Evolutionary conservation across 1,140 invertebrate species (phyloP), one percentile per base, ranked within the genome.

Genomic region (Nautilus pompilius): DNA sequence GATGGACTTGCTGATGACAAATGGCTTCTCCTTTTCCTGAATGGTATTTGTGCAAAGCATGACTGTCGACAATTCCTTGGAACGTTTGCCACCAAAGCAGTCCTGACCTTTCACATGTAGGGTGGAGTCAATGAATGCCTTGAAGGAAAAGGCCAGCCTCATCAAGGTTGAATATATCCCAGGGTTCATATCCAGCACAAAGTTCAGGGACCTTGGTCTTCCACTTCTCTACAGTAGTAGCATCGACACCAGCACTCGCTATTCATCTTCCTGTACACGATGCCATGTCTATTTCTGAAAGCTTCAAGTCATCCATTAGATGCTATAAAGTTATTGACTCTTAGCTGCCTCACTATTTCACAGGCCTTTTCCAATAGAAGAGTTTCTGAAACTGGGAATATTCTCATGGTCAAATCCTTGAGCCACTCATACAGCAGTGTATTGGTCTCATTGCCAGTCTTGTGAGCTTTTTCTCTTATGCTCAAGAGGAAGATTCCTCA

Each of bases 101-200:
- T 67, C 60, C 3, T 58, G 48, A 4, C 55, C n/a, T n/a, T n/a
- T n/a, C n/a, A n/a, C n/a, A n/a, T n/a, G n/a, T n/a, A n/a, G n/a
- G n/a, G n/a, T n/a, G n/a, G n/a, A n/a, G n/a, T n/a, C n/a, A n/a
- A n/a, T n/a, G n/a, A n/a, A n/a, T n/a, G n/a, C n/a, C n/a, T n/a
- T n/a, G n/a, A n/a, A n/a, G n/a, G 57, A 71, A 73, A 15, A 72
- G 24, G 6, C 65, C 66, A 13, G 58, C 71, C 61, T 73, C 66
- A 34, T 73, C 71, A 54, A 63, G 59, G 56, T 74, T 72, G 51
- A 61, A 71, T 57, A 73, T 69, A 49, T 72, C 51, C 0, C 45
- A 51, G 5, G 65, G 54, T 10, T 65, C 28, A 61, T 61, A 71
- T 10, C 49, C 65, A 56, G 62, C 58, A 61, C 60, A 66, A 2